Evolutionary conservation across 2,113 vertebrate species (phyloP).

Genomic region (Merops nubicus): DNA sequence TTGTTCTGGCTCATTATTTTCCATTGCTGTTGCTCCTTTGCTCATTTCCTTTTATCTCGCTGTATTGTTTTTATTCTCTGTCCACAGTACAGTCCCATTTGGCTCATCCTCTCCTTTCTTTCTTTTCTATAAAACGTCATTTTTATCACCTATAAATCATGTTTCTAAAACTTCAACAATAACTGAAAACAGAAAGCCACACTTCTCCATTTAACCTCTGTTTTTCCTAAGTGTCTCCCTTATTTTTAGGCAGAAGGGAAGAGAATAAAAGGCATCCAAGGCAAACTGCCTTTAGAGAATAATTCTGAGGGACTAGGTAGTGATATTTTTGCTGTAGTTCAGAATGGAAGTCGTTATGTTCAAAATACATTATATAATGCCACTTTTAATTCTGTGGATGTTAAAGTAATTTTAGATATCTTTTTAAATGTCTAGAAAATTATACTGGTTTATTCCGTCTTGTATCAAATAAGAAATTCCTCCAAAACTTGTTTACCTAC

Average conservation of each 20-base stretch:
- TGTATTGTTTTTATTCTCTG: constrained; percentile 51
- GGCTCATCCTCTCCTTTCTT: constrained; percentile 9
- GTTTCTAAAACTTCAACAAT: constrained; percentile 18
- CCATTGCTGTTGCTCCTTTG: constrained; percentile 35
- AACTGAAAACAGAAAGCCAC: neutral
- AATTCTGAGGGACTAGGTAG: neutral
- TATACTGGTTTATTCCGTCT: neutral
- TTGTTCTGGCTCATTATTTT: constrained; percentile 66
- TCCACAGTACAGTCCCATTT: constrained; percentile 26
- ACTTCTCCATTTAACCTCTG: neutral
- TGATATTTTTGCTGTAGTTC: neutral
- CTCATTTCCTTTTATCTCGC: constrained; percentile 55
- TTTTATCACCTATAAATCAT: constrained; percentile 36
- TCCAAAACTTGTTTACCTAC: neutral
- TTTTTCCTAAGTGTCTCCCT: neutral
- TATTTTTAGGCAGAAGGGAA: neutral
- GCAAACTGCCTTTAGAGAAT: neutral
- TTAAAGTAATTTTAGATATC: neutral
- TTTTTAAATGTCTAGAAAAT: neutral
- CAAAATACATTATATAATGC: neutral
- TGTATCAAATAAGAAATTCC: neutral
- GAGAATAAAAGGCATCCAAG: neutral
- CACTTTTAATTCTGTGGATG: neutral
- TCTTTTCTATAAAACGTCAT: neutral
- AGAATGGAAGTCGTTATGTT: neutral